phyloP scores from a whole-genome alignment of 2,797 vertebrate genomes.

The Hippocampus kuda region DNA sequence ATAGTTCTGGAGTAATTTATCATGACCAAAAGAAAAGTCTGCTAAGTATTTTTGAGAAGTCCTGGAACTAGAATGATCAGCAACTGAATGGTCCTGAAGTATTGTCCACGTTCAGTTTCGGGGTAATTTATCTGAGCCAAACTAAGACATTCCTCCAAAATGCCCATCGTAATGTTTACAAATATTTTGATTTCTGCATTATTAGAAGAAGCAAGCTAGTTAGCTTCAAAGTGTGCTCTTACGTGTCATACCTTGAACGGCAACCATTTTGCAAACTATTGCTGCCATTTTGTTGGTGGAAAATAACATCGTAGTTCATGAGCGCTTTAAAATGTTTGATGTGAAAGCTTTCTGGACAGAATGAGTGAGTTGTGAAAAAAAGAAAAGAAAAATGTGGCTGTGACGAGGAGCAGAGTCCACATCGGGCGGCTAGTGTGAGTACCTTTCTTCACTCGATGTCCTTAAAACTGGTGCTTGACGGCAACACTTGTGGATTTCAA shows the following conservation, averaged over 20 bases:
- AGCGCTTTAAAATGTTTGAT: background rate
- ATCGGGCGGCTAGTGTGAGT: background rate
- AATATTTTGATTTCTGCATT: background rate
- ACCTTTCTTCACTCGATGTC: background rate
- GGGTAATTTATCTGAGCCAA: background rate
- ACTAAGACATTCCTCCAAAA: background rate
- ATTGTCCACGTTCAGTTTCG: background rate
- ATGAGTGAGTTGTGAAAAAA: background rate
- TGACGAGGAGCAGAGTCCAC: background rate
- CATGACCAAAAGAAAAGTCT: background rate
- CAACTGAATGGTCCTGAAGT: background rate
- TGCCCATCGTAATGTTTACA: background rate
- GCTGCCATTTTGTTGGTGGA: background rate
- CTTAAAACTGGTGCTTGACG: slow-evolving; percentile 1
- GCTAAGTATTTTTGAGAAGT: background rate
- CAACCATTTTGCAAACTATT: background rate
- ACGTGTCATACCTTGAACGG: background rate
- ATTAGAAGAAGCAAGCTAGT: background rate
- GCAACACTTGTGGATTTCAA: background rate
- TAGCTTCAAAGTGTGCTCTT: background rate
- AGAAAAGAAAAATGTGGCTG: background rate
- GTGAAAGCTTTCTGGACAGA: background rate
- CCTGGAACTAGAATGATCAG: background rate
- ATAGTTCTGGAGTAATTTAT: background rate
- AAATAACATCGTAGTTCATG: background rate